Evolutionary conservation across 2,797 vertebrate genomes (phyloP).

Genomic region (Bradypodion pumilum): DNA sequence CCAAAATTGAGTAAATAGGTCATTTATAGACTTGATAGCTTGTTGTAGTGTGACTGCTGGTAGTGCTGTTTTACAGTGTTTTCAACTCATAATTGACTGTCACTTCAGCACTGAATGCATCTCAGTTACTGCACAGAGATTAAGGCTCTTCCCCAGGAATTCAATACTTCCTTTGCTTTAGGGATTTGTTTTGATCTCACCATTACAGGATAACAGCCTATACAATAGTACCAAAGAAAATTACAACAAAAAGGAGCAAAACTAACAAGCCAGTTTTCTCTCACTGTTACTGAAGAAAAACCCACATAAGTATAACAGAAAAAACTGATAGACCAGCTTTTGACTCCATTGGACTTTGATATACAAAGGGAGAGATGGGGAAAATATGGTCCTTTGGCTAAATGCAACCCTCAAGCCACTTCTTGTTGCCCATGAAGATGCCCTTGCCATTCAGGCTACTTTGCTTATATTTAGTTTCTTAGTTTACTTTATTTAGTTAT

Average conservation of each 20-base stretch:
- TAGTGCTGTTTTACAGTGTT: conserved; percentile 15
- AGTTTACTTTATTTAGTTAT: too few relatives aligned
- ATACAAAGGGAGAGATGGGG: too few relatives aligned
- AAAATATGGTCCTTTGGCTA: too few relatives aligned
- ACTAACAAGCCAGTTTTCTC: accelerated
- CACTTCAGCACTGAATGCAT: background rate
- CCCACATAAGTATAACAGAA: too few relatives aligned
- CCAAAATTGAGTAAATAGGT: background rate
- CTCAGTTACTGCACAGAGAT: conserved; percentile 19
- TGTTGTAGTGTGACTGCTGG: background rate
- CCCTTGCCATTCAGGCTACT: too few relatives aligned
- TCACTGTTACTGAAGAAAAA: accelerated
- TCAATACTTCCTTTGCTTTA: background rate
- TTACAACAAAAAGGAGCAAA: background rate
- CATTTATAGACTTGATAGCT: background rate
- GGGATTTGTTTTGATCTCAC: conserved; percentile 17
- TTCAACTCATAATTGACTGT: background rate
- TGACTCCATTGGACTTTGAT: too few relatives aligned
- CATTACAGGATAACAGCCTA: background rate
- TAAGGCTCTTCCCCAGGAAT: conserved; percentile 25
- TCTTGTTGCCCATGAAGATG: too few relatives aligned
- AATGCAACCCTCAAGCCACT: too few relatives aligned
- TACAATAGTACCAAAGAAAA: background rate
- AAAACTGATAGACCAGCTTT: too few relatives aligned
- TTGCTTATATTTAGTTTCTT: too few relatives aligned